Percentiles rank a stretch among this genome's conserved stretches.
phyloP scores from a whole-genome alignment of 2,113 vertebrate genomes.

The Mus pahari region DNA sequence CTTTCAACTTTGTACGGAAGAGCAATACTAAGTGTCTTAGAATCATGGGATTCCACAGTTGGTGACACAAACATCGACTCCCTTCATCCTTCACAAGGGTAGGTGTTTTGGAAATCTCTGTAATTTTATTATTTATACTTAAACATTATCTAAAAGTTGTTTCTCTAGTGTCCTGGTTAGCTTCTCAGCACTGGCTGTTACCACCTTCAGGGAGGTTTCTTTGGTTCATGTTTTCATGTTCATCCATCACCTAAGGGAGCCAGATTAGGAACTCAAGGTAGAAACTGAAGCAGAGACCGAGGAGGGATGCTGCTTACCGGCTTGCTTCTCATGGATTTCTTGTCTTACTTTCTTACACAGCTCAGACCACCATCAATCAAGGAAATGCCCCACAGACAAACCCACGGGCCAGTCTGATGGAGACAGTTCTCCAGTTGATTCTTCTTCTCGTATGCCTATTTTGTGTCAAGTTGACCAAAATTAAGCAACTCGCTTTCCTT shows the following conservation, averaged over 20 bases:
- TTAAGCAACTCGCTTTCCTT: background rate
- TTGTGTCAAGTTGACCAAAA: background rate
- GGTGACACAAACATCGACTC: background rate
- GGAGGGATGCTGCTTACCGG: background rate
- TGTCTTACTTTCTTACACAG: background rate
- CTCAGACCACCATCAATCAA: background rate
- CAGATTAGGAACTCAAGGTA: background rate
- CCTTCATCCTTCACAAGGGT: background rate
- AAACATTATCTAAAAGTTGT: background rate
- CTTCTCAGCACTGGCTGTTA: background rate
- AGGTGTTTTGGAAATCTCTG: background rate
- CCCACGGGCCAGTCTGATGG: background rate
- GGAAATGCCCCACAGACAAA: background rate
- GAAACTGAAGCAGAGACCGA: background rate
- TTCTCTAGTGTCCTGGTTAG: too few relatives aligned
- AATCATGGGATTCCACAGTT: background rate
- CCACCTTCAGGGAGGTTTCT: background rate
- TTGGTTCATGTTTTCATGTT: background rate
- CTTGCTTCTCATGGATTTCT: background rate
- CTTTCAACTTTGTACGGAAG: slow-evolving; percentile 33
- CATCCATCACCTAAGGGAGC: background rate
- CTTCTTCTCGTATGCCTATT: background rate
- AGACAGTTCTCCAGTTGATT: background rate
- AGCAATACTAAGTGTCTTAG: background rate
- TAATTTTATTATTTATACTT: slow-evolving; percentile 28